Percentiles rank a stretch among this genome's conserved stretches.
Evolutionary conservation across 2,888 invertebrate species (phyloP).

Genomic region (Sipha maydis): DNA sequence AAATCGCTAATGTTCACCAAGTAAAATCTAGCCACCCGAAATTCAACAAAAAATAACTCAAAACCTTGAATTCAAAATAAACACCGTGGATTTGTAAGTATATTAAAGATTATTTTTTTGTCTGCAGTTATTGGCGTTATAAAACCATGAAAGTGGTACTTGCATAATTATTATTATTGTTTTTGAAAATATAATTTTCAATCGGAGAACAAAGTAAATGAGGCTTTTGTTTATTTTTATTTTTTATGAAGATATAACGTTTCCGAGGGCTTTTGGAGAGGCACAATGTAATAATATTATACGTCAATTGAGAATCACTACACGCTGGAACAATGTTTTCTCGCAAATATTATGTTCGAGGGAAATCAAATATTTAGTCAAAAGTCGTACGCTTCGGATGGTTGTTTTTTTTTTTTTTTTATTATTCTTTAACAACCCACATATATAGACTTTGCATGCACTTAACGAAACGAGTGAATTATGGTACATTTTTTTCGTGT

Average conservation of each 20-base stretch:
- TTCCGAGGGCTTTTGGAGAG: neutral
- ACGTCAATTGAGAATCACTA: neutral
- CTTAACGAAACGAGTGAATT: slow-evolving; percentile 51
- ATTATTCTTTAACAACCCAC: neutral
- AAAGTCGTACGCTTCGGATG: neutral
- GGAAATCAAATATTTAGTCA: slow-evolving; percentile 41
- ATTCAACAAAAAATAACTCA: no score
- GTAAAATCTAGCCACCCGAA: no score
- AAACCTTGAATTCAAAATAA: no score
- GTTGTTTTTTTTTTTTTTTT: neutral
- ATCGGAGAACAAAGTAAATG: neutral
- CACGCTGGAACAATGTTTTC: neutral
- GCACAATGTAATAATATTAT: neutral
- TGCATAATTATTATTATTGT: neutral
- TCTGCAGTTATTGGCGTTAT: neutral
- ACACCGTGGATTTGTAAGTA: no score
- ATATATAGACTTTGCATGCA: slow-evolving; percentile 30
- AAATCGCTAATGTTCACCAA: no score
- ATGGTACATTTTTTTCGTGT: slow-evolving; percentile 35
- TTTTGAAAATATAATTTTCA: neutral
- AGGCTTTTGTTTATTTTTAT: no score
- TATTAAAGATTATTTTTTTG: neutral
- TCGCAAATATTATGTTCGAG: neutral
- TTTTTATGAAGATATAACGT: neutral
- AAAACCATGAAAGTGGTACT: neutral